phyloP scores from a whole-genome alignment of 2,797 vertebrate species.

The Clarias laeviceps region DNA sequence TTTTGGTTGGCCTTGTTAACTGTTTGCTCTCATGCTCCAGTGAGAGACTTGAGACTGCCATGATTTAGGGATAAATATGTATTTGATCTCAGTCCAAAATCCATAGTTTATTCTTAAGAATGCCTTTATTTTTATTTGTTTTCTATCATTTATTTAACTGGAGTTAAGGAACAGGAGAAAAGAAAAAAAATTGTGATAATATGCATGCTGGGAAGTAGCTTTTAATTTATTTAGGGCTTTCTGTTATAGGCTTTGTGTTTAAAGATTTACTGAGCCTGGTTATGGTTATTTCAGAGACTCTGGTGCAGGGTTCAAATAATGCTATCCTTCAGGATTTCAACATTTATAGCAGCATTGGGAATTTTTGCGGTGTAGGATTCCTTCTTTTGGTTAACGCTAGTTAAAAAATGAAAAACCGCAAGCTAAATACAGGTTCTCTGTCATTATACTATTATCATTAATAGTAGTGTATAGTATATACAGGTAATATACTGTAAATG shows the following conservation, averaged over 20 bases:
- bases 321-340: not conserved
- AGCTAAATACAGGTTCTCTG: not conserved
- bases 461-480: not conserved
- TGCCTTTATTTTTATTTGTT: constrained; percentile 5
- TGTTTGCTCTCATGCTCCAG: constrained; percentile 4
- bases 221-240: not conserved
- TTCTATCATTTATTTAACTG: constrained; percentile 3
- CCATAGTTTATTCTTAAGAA: not conserved
- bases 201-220: not conserved
- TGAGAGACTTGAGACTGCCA: constrained; percentile 19
- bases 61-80: constrained; percentile 17
- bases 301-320: constrained; percentile 13
- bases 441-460: not conserved
- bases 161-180: not conserved
- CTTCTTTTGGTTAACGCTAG: constrained; percentile 6
- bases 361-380: not conserved
- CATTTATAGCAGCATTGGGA: constrained; percentile 8
- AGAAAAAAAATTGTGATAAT: not conserved
- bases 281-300: constrained; percentile 9
- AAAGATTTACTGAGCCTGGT: constrained; percentile 17
- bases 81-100: constrained; percentile 6
- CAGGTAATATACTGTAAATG: not conserved
- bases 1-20: constrained; percentile 13
- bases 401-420: not conserved
- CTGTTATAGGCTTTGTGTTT: constrained; percentile 6